Evolutionary conservation across 2,888 invertebrate genomes (phyloP), one percentile per base, ranked within the genome.

Genomic region (Trachelus stipa): DNA sequence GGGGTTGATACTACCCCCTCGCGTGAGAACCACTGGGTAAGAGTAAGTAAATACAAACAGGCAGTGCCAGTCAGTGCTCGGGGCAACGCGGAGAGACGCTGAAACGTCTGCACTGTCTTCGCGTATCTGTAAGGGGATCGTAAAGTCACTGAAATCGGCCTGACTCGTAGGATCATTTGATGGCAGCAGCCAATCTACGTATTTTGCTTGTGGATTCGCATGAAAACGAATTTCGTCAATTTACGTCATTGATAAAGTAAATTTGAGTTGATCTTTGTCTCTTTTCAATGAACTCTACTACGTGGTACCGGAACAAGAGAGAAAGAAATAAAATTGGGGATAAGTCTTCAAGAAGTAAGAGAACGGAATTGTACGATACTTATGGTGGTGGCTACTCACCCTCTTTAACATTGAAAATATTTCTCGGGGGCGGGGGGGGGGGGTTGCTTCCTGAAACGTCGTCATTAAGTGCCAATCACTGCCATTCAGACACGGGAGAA

Each of bases 401-500:
- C 56, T 56, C 56, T 56, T 56, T 56, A 56, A 9, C 56, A 23
- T 56, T 56, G 23, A 23, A 56, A 56, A 9, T 56, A 56, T 56
- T 56, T 56, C 9, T 1, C 76, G 76, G 73, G 81, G 74, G 30
- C 12, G 12, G 77, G 76, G 74, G 76, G 76, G 74, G 81, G 73
- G 11, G 31, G 12, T 31, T 33, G 0, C 71, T 34, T 33, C 71
- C 33, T 88, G 87, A 87, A 88, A 84, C 82, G 84, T 87, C 87
- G 86, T 86, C 88, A 88, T 88, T 87, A 87, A 85, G 87, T 88
- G 88, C 87, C 88, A 88, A 88, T 88, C 88, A 88, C 86, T 87
- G 88, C 87, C 87, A 88, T 88, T 88, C 88, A 87, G 80, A 73
- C 73, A 75, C 73, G 74, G 78, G 76, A 77, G 79, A 79, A 78